Evolutionary conservation across 2,113 vertebrate species (phyloP), one percentile per base, ranked within the genome.

Genomic region (Oncorhynchus keta): DNA sequence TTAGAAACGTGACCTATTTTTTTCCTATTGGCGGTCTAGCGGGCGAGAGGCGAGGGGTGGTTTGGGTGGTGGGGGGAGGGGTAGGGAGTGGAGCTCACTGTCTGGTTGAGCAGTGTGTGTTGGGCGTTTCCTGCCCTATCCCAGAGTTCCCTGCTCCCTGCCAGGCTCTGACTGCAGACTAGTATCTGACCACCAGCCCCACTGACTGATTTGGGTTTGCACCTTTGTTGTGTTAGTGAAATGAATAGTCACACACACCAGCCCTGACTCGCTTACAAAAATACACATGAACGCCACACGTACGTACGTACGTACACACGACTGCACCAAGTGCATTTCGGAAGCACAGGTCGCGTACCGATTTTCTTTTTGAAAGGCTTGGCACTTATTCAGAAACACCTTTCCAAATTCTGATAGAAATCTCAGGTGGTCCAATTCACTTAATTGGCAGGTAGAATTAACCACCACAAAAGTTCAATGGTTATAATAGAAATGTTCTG

Each of bases 1-100:
- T 79, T 86, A 84, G 85, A 88, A 89, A 87, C 84, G 62, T 90
- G 91, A 93, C 91, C 92, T 86, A 91, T 91, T 91, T 88, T n/a
- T 14, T 45, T 75, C 39, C 64, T 79, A 71, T 39, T 76, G 75
- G 74, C 30, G n/a, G 76, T 55, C 75, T 57, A 61, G 76, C 64
- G 77, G 82, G 88, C 9, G 78, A 78, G 74, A 67, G 32, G 86
- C 62, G 79, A 75, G 85, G 73, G 81, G 35, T 64, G 81, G 73
- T 76, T 72, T 80, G 49, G 66, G 62, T 26, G 48, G 68, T 45
- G 6, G 68, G 68, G 32, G 78, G 75, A 68, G 64, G 49, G 51
- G 16, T 49, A 55, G 4, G 51, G 86, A 80, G 79, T 76, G 16
- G 65, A 68, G 76, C 70, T 70, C 70, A 59, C 39, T 45, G 39